phyloP scores from a whole-genome alignment of 2,113 vertebrate species.

The Misgurnus mizolepis region DNA sequence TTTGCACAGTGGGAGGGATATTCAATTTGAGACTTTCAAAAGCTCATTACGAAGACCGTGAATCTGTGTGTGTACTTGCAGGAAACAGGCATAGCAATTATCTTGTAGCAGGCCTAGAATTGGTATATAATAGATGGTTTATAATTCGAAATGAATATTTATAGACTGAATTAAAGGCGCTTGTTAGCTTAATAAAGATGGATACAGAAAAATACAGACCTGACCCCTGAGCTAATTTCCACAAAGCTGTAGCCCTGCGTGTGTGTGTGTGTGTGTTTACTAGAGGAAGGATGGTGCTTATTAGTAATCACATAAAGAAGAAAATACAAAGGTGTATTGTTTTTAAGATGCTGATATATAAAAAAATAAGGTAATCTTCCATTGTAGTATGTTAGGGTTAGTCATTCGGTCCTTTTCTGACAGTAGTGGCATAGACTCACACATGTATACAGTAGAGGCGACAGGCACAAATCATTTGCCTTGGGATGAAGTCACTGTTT shows the following conservation, averaged over 20 bases:
- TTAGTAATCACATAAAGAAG: not conserved
- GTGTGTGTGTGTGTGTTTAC: slow-evolving; percentile 1
- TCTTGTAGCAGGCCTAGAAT: slow-evolving; percentile 49
- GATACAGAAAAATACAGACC: slow-evolving; percentile 56
- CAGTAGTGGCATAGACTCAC: not conserved
- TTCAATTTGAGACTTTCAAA: slow-evolving; percentile 19
- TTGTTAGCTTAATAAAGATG: slow-evolving; percentile 54
- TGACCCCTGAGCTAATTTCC: slow-evolving; percentile 45
- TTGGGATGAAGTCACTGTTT: slow-evolving; percentile 10
- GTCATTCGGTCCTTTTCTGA: not conserved
- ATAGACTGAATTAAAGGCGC: slow-evolving; percentile 45
- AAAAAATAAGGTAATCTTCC: not conserved
- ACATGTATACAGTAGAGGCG: not conserved
- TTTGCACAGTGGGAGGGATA: slow-evolving; percentile 4
- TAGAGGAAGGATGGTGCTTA: not conserved
- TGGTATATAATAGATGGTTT: slow-evolving; percentile 53
- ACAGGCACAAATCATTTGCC: slow-evolving; percentile 6
- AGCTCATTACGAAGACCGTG: slow-evolving; percentile 6
- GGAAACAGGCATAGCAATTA: slow-evolving; percentile 52
- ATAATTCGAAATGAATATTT: slow-evolving; percentile 67
- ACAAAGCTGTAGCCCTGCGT: not conserved
- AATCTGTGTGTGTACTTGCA: slow-evolving; percentile 8
- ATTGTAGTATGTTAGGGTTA: not conserved
- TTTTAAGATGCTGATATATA: not conserved
- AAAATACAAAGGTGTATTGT: not conserved